Conservation (phyloP, 1,140 invertebrate species). For the Lepidurus apus region DNA sequence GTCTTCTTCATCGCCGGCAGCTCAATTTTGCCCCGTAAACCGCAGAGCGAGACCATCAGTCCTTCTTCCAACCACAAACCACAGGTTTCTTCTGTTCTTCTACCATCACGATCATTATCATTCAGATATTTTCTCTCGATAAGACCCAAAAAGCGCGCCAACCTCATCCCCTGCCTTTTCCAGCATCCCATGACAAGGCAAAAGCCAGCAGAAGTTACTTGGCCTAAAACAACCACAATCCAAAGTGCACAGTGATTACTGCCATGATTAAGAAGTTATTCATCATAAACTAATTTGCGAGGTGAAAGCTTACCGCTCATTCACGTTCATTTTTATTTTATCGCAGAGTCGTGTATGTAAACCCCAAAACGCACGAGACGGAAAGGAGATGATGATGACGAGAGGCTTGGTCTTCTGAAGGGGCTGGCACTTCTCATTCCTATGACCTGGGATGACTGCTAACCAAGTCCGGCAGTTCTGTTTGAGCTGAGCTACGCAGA, state of each 20-base stretch:
- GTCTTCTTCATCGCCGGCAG: not conserved
- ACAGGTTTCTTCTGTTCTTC: constrained; percentile 5
- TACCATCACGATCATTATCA: constrained; percentile 15
- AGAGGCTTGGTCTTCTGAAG: constrained; percentile 6
- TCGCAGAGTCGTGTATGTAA: constrained; percentile 6
- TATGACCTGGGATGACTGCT: constrained; percentile 21
- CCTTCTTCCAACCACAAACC: not conserved
- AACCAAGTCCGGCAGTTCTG: constrained; percentile 17
- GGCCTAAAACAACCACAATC: not conserved
- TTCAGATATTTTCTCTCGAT: not conserved
- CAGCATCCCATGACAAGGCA: not conserved
- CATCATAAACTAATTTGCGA: not conserved
- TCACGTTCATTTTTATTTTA: not conserved
- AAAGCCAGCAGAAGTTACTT: not conserved
- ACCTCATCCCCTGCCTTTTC: not conserved
- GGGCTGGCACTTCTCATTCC: constrained; percentile 8
- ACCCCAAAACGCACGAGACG: not conserved
- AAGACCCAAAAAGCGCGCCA: not conserved
- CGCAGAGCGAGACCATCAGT: not conserved
- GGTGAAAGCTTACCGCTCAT: not conserved
- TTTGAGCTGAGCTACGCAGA: constrained; percentile 12
- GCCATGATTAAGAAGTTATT: constrained; percentile 8
- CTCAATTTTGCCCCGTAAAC: not conserved
- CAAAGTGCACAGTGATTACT: not conserved
- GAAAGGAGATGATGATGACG: not conserved